Evolutionary conservation across 1,140 invertebrate genomes (phyloP), one percentile per base, ranked within the genome.

Genomic region (Agrilus planipennis): DNA sequence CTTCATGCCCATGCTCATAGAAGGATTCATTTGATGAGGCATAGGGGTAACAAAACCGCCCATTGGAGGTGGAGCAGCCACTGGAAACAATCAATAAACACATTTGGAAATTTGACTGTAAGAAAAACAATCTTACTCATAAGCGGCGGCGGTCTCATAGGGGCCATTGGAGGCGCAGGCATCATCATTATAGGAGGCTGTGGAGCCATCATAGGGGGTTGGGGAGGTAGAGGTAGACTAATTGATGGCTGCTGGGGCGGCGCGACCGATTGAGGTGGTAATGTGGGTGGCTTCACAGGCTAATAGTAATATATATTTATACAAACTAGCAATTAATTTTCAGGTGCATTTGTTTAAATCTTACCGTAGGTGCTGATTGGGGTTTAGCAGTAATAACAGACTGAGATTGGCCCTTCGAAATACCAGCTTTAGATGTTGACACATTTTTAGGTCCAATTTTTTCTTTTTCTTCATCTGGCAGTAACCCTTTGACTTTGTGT

Each of bases 381-480:
- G 68, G 67, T 43, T 70, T 72, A 0, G 64, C 53, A 14, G 68
- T 63, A 20, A 53, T 63, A 23, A 63, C 62, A 15, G 65, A 63
- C 58, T 65, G 64, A 4, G 61, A 56, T 29, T 31, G n/a, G n/a
- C n/a, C 29, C 25, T 20, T 23, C 14, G 34, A 20, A 32, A 21
- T 21, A 22, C 14, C 10, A 10, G 39, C 34, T 43, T 46, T 43
- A 18, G 27, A 28, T 52, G 39, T 53, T 44, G 57, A 36, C 66
- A 79, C 77, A 2, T 80, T 84, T 59, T 86, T 85, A 0, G 84
- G 81, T 4, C 84, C 84, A 48, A 89, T 89, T 54, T 87, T 88
- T 46, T 95, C 90, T 52, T 93, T 93, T 53, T 93, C 88, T 58
- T 93, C 89, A 59, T 95, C 89, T 0, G 87, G 87, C 39, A 96